Percentiles rank a stretch among this genome's conserved stretches.
Conservation (phyloP, 2,113 vertebrate species). For the Mesocricetus auratus region DNA sequence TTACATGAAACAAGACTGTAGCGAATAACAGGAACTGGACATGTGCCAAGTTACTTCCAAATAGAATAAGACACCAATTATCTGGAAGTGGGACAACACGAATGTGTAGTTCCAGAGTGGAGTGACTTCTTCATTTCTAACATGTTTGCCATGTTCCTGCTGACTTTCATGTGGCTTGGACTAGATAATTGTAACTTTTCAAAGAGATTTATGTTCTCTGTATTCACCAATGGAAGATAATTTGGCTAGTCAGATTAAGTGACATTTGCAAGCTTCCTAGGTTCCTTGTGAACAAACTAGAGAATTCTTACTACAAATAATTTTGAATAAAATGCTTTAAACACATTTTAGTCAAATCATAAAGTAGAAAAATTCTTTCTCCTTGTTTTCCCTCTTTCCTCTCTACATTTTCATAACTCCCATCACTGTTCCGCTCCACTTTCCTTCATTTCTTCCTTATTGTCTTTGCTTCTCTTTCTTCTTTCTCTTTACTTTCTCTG, state of each 20-base stretch:
- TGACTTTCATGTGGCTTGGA: background rate
- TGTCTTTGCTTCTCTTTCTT: background rate
- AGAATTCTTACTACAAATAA: background rate
- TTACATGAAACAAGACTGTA: background rate
- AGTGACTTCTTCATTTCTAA: background rate
- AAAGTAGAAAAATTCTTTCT: background rate
- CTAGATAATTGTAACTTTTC: background rate
- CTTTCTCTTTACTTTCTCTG: too few species aligned
- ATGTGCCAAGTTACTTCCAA: background rate
- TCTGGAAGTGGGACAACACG: background rate
- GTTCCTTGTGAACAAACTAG: background rate
- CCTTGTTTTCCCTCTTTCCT: background rate
- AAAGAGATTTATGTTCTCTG: background rate
- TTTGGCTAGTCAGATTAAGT: background rate
- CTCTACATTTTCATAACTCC: background rate
- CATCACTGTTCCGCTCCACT: background rate
- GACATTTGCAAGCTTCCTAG: background rate
- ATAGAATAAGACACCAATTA: background rate
- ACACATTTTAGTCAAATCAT: background rate
- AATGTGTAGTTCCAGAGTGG: background rate
- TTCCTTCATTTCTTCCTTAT: background rate
- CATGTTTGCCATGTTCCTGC: background rate
- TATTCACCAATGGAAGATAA: background rate
- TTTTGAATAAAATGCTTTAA: background rate
- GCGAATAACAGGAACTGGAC: background rate